phyloP scores from a whole-genome alignment of 2,797 vertebrate genomes.

The Sebastes taczanowskii region DNA sequence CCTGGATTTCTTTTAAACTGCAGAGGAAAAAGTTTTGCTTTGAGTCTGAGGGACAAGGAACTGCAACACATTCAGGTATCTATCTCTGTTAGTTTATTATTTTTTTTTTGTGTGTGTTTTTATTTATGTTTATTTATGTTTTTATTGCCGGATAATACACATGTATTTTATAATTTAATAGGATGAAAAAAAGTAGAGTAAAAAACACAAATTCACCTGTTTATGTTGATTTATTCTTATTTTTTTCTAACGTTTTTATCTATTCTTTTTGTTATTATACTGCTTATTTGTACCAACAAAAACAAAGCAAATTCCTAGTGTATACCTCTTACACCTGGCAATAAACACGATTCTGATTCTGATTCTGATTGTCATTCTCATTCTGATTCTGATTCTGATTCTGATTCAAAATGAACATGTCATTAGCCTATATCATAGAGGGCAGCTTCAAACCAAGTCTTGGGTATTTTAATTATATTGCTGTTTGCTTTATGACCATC shows the following conservation, averaged over 20 bases:
- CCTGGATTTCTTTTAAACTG: conserved; percentile 56
- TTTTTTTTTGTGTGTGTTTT: not conserved
- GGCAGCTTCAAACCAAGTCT: not conserved
- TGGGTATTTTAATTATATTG: not conserved
- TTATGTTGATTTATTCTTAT: not conserved
- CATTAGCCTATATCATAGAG: not conserved
- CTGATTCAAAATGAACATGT: not conserved
- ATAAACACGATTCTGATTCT: too few relatives aligned
- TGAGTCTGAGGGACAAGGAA: conserved; percentile 12
- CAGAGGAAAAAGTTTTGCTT: conserved; percentile 44
- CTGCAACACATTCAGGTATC: conserved; percentile 54
- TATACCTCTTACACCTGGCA: too few relatives aligned
- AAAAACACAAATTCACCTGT: not conserved
- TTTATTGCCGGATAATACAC: not conserved
- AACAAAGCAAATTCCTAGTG: too few relatives aligned
- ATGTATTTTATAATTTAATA: not conserved
- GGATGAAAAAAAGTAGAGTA: not conserved
- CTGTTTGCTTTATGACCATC: not conserved
- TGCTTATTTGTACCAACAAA: too few relatives aligned
- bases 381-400: too few relatives aligned
- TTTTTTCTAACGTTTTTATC: too few relatives aligned
- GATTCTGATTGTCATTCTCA: too few relatives aligned
- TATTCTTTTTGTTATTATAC: too few relatives aligned
- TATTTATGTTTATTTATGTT: not conserved
- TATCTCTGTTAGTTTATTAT: conserved; percentile 11